Base-by-base conservation (phyloP, 2,888 invertebrate species). In the Teleiodes luculella region DNA sequence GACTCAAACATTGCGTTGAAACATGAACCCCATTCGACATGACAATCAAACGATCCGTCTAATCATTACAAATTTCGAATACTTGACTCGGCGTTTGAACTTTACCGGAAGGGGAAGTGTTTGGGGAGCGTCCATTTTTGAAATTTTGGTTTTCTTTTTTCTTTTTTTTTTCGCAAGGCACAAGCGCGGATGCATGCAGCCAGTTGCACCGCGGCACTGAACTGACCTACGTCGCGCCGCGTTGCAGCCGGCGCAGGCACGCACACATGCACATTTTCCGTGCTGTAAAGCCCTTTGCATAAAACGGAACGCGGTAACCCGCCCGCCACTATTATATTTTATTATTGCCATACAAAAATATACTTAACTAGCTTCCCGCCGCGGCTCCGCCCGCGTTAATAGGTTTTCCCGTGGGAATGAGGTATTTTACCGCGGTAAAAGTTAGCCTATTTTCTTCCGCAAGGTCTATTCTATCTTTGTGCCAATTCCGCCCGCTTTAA, bases 211-310 rank as follows among this genome's bases (percentile, higher is more conserved):
- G 62, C 57, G 61, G 69, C 56, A 31, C 35, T 35, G 65, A 67
- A 75, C 76, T 76, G 74, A 72, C 74, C 75, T 77, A 77, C 70
- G 76, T 68, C 66, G 57, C n/a, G n/a, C n/a, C n/a, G 28, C 43
- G 43, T 28, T 72, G 71, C 76, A 74, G 52, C 66, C 63, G 20
- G 50, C 37, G 28, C 24, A 28, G 31, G 16, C 28, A 31, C 51
- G 31, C 51, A 51, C 51, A 31, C 16, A 16, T 39, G 41, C 51
- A 51, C 24, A 10, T 1, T n/a, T 5, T 31, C 0, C 31, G 30
- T 28, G n/a, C n/a, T 33, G 18, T 36, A 51, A 13, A 48, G 36
- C 48, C 46, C 20, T 43, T 43, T 28, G 37, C 49, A 49, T 28
- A 37, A n/a, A 14, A 10, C n/a, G 14, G 14, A 41, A 51, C 51